Base-by-base conservation (phyloP, 2,797 vertebrate genomes). In the Octomys mimax region DNA sequence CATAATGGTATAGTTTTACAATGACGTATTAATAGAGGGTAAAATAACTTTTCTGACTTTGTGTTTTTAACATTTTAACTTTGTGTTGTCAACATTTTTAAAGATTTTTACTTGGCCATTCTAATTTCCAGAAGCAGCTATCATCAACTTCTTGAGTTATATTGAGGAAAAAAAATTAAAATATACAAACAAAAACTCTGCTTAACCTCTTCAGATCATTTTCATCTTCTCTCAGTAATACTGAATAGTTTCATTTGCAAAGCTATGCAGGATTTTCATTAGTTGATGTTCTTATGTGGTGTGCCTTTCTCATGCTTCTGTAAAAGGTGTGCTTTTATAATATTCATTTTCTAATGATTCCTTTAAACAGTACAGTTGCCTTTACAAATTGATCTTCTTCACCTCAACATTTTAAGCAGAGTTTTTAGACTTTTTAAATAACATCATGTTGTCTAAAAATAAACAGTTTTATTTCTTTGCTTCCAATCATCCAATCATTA, bases 401-500 rank as follows among this genome's bases (percentile, higher is more conserved):
- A 84, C 54, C 57, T 13, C 24, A 89, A 79, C 11, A 81, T 68
- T 86, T 93, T 54, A 46, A n/a, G 19, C 1, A 80, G 21, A 0
- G n/a, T 83, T 87, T 91, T 94, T n/a, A 1, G 8, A 84, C 31
- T 84, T 92, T 77, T 81, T 8, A 42, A 31, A 77, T 13, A 68
- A 73, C 42, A 39, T 13, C 6, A 81, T 31, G 7, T 57, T 80
- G 19, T 62, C 10, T 46, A 19, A 33, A 71, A 96, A 64, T 36
- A 75, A 90, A 86, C 1, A 49, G 12, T 78, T 93, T 90, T n/a
- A 87, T 79, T 80, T 87, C 62, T 80, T 92, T 64, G 2, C 71
- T 94, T n/a, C 16, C 8, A 78, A 19, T n/a, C 39, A 46, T 52
- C 88, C 19, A 77, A 28, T 31, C n/a, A 39, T 59, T 89, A 61